phyloP scores from a whole-genome alignment of 2,888 invertebrate species.

The Aspidapion aeneum region DNA sequence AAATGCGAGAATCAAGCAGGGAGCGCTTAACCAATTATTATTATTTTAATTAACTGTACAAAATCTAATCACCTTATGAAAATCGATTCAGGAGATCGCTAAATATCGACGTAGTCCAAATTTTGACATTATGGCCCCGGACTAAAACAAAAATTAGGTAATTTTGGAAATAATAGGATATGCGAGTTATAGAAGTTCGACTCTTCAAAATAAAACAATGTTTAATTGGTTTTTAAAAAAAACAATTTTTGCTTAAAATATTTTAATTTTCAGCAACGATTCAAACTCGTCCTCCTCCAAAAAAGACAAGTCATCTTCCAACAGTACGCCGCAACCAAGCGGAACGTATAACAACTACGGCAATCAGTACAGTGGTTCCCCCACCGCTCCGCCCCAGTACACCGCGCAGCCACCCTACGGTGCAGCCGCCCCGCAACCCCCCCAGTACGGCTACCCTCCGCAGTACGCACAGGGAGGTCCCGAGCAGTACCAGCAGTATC shows the following conservation, averaged over 20 bases:
- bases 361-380: slow-evolving; percentile 45
- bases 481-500: slow-evolving; percentile 56
- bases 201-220: no score
- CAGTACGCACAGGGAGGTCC: slow-evolving; percentile 55
- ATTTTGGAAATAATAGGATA: no score
- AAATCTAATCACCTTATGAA: no score
- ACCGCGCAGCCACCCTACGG: slow-evolving; percentile 47
- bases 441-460: slow-evolving; percentile 53
- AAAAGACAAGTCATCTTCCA: slow-evolving; percentile 46
- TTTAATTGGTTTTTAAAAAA: background rate
- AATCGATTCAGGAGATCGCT: no score
- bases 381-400: slow-evolving; percentile 31
- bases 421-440: slow-evolving; percentile 48
- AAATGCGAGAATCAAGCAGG: no score
- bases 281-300: slow-evolving; percentile 31
- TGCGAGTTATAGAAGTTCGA: no score
- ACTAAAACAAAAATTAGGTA: no score
- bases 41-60: no score
- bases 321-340: slow-evolving; percentile 38
- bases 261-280: slow-evolving; percentile 34
- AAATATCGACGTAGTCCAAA: no score
- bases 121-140: no score
- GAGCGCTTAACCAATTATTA: no score
- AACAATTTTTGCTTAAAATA: background rate
- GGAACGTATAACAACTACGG: slow-evolving; percentile 43